Percentiles rank a stretch among this genome's conserved stretches.
These are phyloP conservation scores for Lagodon rhomboides DNA, from an alignment of 2,797 vertebrate species.

Conservation along the genomic window DNA sequence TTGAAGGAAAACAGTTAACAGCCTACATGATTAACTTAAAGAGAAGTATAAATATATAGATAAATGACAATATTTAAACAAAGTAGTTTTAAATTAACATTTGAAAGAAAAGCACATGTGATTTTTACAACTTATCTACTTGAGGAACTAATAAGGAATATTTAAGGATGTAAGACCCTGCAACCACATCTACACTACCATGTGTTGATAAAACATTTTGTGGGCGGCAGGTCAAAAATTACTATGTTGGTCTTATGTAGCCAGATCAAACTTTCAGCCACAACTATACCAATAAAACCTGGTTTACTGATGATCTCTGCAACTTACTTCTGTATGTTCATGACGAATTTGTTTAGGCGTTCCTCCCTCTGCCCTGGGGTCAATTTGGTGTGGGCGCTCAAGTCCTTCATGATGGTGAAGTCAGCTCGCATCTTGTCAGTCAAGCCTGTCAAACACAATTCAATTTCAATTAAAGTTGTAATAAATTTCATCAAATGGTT, in stretches of 20 bases:
- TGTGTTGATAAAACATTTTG: neutral
- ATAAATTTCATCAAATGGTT: neutral
- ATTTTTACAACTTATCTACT: neutral
- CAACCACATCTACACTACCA: neutral
- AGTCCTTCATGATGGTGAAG: conserved; percentile 93
- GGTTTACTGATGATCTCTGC: neutral
- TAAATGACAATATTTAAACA: neutral
- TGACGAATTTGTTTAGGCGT: conserved; percentile 88
- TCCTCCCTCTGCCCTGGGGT: conserved; percentile 88
- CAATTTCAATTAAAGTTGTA: neutral
- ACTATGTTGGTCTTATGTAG: neutral
- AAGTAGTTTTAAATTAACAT: neutral
- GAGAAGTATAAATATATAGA: neutral
- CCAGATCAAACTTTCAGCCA: no score
- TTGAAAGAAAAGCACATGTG: neutral
- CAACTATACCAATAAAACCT: no score
- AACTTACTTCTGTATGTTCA: conserved; percentile 87
- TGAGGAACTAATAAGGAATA: neutral
- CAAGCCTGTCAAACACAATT: conserved; percentile 83
- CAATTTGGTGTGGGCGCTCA: conserved; percentile 89
- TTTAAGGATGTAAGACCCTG: neutral
- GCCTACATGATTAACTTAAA: neutral
- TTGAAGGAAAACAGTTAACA: neutral
- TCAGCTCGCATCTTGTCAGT: conserved; percentile 95
- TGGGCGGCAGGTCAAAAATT: neutral